phyloP scores from a whole-genome alignment of 2,888 invertebrate genomes.

The Eurytoma californica region DNA sequence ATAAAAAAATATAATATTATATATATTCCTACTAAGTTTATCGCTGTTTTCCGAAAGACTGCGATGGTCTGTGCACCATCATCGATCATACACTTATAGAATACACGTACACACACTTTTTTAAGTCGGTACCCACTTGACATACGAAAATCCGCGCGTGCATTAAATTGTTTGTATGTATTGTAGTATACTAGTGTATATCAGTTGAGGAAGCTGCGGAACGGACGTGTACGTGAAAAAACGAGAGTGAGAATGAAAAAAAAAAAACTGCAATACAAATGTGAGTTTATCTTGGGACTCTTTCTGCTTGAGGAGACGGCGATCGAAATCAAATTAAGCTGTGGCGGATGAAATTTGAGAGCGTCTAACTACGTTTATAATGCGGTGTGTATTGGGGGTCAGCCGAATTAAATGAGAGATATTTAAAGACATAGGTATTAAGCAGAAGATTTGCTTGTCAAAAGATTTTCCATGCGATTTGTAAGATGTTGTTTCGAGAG shows the following conservation, averaged over 20 bases:
- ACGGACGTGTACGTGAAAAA: background rate
- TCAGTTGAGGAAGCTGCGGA: slow-evolving; percentile 18
- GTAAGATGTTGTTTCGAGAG: slow-evolving; percentile 52
- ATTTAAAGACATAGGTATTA: slow-evolving; percentile 5
- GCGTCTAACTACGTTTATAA: background rate
- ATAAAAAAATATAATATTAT: background rate
- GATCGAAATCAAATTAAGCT: slow-evolving; percentile 21
- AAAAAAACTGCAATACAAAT: slow-evolving; percentile 30
- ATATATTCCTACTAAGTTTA: slow-evolving; percentile 44
- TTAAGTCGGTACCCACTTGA: slow-evolving; percentile 37
- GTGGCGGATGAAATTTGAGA: background rate
- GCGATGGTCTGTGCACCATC: slow-evolving; percentile 39
- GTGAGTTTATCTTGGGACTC: background rate
- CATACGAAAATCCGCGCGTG: slow-evolving; percentile 29
- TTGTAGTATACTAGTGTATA: slow-evolving; percentile 16
- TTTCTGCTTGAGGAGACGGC: slow-evolving; percentile 9
- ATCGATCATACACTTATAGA: slow-evolving; percentile 22
- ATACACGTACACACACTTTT: slow-evolving; percentile 12
- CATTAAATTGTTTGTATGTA: slow-evolving; percentile 41
- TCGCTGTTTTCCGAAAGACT: slow-evolving; percentile 47
- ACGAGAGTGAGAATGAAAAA: background rate
- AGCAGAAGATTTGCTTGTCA: slow-evolving; percentile 42
- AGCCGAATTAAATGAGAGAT: slow-evolving; percentile 8
- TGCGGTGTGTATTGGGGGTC: slow-evolving; percentile 10
- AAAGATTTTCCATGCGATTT: slow-evolving; percentile 51